These are phyloP conservation scores for Aphodius granarius DNA, from an alignment of 2,888 invertebrate species.

Conservation along the genomic window DNA sequence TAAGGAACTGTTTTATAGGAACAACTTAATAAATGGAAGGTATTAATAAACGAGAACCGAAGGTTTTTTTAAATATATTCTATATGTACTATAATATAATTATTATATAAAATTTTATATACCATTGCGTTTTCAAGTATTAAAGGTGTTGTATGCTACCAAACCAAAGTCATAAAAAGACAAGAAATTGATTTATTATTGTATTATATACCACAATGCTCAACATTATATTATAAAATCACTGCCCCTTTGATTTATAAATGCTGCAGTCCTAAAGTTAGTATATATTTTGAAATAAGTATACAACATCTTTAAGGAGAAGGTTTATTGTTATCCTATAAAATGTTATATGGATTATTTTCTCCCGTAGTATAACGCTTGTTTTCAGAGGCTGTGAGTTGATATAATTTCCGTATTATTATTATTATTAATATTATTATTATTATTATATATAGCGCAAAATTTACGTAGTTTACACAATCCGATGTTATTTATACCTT, in stretches of 20 bases:
- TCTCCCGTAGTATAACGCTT: constrained; percentile 25
- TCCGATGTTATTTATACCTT: constrained; percentile 27
- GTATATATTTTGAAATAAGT: background rate
- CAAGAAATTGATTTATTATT: background rate
- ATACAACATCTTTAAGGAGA: background rate
- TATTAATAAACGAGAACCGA: background rate
- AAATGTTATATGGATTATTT: background rate
- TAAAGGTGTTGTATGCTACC: background rate
- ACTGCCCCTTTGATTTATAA: background rate
- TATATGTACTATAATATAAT: background rate
- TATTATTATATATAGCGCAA: constrained; percentile 16
- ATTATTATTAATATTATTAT: constrained; percentile 14
- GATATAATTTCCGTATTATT: constrained; percentile 19
- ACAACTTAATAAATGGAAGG: background rate
- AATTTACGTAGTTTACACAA: constrained; percentile 20
- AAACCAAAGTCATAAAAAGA: background rate
- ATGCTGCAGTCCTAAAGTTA: too few relatives aligned
- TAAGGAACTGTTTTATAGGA: background rate
- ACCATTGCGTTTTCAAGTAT: background rate
- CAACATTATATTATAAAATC: background rate
- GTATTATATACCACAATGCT: too few relatives aligned
- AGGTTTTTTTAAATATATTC: background rate
- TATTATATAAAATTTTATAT: background rate
- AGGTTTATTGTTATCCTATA: background rate
- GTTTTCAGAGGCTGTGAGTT: constrained; percentile 31